Percentiles rank a stretch among this genome's conserved stretches.
These are phyloP conservation scores for Lutjanus erythropterus DNA, from an alignment of 2,113 vertebrate genomes.

Conservation along the genomic window DNA sequence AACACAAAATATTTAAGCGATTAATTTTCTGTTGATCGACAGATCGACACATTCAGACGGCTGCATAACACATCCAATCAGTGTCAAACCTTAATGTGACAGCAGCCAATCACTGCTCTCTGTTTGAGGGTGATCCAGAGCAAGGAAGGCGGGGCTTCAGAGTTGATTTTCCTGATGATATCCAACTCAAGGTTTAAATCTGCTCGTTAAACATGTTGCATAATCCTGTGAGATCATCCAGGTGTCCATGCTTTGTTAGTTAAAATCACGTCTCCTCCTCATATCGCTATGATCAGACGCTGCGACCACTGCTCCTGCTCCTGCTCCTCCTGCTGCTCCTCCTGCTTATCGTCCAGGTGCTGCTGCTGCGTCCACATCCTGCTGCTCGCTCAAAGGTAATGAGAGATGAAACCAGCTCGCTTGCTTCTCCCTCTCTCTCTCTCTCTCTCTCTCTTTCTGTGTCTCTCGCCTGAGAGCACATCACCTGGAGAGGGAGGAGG, in stretches of 20 bases:
- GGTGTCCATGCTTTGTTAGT: neutral
- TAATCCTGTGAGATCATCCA: neutral
- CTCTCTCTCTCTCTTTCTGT: conserved; percentile 35
- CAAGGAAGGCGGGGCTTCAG: conserved; percentile 6
- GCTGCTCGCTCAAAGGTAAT: conserved; percentile 77
- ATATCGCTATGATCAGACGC: too few relatives aligned
- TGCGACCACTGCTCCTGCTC: too few relatives aligned
- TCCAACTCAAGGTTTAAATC: too few relatives aligned
- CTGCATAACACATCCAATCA: neutral
- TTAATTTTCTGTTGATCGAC: too few relatives aligned
- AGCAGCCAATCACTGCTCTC: conserved; percentile 23
- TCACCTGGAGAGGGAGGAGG: conserved; percentile 79
- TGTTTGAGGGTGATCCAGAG: neutral
- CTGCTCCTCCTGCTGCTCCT: too few relatives aligned
- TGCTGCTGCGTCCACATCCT: conserved; percentile 59
- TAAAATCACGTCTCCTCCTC: too few relatives aligned
- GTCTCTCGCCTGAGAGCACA: conserved; percentile 68
- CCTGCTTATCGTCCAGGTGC: conserved; percentile 76
- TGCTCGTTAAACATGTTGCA: neutral
- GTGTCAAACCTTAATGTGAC: neutral
- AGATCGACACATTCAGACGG: neutral
- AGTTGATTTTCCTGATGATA: neutral
- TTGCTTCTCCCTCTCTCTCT: conserved; percentile 39
- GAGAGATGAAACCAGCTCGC: conserved; percentile 76
- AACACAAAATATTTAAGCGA: too few relatives aligned